Evolutionary conservation across 2,888 invertebrate genomes (phyloP).

Genomic region (Agonopterix heracliana): DNA sequence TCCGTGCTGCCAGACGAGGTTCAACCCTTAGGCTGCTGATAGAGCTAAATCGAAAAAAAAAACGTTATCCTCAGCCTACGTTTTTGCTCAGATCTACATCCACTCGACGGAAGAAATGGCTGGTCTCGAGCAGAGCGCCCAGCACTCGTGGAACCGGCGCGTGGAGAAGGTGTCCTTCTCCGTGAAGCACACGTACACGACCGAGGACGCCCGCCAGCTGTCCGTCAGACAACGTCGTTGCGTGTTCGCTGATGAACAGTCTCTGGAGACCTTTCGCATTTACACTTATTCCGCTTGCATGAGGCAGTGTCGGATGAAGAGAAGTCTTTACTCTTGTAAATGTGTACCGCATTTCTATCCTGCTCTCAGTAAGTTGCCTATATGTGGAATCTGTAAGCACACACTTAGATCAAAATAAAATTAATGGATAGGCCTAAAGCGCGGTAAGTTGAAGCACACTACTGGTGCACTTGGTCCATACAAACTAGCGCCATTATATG

Average conservation of each 20-base stretch:
- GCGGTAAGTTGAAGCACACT: too few species aligned
- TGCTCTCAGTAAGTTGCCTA: conserved; percentile 60
- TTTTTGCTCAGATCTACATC: conserved; percentile 70
- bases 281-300: conserved; percentile 86
- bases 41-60: too few species aligned
- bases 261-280: conserved; percentile 74
- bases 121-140: conserved; percentile 80
- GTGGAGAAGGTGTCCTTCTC: conserved; percentile 80
- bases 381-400: too few species aligned
- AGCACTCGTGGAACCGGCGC: conserved; percentile 81
- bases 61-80: too few species aligned
- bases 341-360: conserved; percentile 86
- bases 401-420: too few species aligned
- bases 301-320: conserved; percentile 83
- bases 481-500: too few species aligned
- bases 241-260: conserved; percentile 81
- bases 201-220: conserved; percentile 82
- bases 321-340: conserved; percentile 77
- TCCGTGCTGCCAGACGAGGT: too few species aligned
- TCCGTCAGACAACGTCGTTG: conserved; percentile 81
- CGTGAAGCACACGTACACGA: conserved; percentile 86
- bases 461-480: too few species aligned
- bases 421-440: too few species aligned
- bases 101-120: conserved; percentile 83
- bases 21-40: too few species aligned